Percentiles rank a stretch among this genome's conserved stretches.
Evolutionary conservation across 2,797 vertebrate species (phyloP).

Genomic region (Epinephelus malabaricus): DNA sequence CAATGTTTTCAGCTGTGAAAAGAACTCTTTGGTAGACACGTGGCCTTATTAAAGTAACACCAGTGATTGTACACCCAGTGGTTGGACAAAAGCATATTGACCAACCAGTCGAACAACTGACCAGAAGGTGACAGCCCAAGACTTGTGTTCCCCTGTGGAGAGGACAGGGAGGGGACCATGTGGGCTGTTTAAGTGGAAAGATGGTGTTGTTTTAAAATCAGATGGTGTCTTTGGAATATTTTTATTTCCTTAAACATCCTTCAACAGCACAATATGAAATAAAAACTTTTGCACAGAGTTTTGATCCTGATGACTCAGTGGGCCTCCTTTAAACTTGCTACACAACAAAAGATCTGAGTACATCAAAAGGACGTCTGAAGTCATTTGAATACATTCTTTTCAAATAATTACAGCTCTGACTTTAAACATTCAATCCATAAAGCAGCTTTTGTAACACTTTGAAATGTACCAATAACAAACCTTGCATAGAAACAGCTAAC

Average conservation of each 20-base stretch:
- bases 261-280: constrained; percentile 6
- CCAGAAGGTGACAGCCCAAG: too few relatives aligned
- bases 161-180: too few relatives aligned
- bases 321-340: not conserved
- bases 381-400: not conserved
- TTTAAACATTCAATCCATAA: not conserved
- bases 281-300: not conserved
- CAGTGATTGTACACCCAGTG: too few relatives aligned
- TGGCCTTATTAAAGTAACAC: too few relatives aligned
- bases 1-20: too few relatives aligned
- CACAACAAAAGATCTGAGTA: too few relatives aligned
- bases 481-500: not conserved
- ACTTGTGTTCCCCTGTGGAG: too few relatives aligned
- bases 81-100: too few relatives aligned
- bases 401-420: not conserved
- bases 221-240: not conserved
- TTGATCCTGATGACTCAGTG: not conserved
- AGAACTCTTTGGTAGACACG: too few relatives aligned
- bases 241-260: not conserved
- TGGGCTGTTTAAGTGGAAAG: not conserved
- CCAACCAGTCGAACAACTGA: too few relatives aligned
- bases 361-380: not conserved
- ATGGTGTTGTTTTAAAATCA: not conserved
- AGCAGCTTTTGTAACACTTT: too few relatives aligned
- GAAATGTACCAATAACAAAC: not conserved